These are phyloP conservation scores for Galago senegalensis DNA, from an alignment of 2,797 vertebrate genomes.

Conservation along the genomic window DNA sequence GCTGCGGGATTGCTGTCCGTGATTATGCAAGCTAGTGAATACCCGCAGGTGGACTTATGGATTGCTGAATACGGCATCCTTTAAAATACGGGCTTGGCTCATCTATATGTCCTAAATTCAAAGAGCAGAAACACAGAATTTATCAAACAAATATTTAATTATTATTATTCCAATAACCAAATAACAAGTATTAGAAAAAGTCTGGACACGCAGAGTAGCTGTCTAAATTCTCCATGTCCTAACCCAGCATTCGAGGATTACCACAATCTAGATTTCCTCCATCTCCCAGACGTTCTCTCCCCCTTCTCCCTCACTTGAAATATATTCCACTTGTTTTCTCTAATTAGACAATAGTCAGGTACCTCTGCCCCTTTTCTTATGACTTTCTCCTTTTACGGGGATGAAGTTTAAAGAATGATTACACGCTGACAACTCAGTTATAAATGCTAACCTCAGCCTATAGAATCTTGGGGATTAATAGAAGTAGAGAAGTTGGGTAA, in stretches of 20 bases:
- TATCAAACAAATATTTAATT: neutral
- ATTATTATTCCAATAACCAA: neutral
- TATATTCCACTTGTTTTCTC: neutral
- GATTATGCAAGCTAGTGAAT: slow-evolving; percentile 34
- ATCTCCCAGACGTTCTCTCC: neutral
- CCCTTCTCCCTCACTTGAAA: neutral
- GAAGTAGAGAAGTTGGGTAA: neutral
- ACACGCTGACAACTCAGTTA: neutral
- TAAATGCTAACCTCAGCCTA: neutral
- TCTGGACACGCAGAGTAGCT: too few species aligned
- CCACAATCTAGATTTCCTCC: neutral
- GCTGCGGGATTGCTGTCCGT: neutral
- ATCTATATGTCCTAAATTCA: slow-evolving; percentile 13
- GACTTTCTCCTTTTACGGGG: neutral
- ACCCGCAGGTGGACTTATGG: neutral
- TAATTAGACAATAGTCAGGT: neutral
- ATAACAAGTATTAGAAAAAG: neutral
- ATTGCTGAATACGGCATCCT: neutral
- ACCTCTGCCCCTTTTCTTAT: neutral
- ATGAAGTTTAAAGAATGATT: neutral
- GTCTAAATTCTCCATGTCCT: neutral
- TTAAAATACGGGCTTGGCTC: neutral
- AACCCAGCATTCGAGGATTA: neutral
- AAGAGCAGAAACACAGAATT: neutral
- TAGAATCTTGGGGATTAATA: slow-evolving; percentile 1